Conservation (phyloP, 2,888 invertebrate genomes). For the Spodoptera exigua region DNA sequence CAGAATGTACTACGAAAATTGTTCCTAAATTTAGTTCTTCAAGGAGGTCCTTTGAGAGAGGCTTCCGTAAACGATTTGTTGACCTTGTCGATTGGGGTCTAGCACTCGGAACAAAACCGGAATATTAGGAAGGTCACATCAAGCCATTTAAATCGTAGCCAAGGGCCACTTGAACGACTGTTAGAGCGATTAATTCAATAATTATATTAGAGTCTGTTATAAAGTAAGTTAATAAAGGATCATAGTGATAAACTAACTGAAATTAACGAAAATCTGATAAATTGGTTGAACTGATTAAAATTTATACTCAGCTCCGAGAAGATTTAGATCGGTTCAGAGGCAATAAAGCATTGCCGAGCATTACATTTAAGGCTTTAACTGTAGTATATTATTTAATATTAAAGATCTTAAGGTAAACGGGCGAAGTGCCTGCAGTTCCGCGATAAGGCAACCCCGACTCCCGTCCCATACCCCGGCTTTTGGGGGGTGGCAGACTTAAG, state of each 20-base stretch:
- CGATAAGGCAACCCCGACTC: constrained; percentile 81
- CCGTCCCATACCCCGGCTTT: constrained; percentile 70
- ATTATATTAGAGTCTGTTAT: constrained; percentile 36
- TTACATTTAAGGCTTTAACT: constrained; percentile 82
- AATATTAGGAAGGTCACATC: constrained; percentile 54
- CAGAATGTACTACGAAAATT: constrained; percentile 6
- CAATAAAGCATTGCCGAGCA: constrained; percentile 75
- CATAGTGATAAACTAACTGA: constrained; percentile 26
- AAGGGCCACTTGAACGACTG: constrained; percentile 29
- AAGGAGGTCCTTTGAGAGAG: constrained; percentile 46
- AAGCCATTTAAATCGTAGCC: constrained; percentile 40
- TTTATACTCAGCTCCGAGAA: constrained; percentile 45
- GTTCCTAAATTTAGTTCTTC: constrained; percentile 13
- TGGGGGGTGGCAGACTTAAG: constrained; percentile 83
- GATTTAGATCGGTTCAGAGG: constrained; percentile 49
- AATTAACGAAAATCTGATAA: constrained; percentile 43
- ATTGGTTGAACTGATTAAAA: constrained; percentile 37
- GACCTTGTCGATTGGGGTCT: constrained; percentile 57
- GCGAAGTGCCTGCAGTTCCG: constrained; percentile 87
- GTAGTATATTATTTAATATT: constrained; percentile 88
- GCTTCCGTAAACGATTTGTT: constrained; percentile 57
- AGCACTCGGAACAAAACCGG: constrained; percentile 54
- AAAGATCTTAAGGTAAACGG: constrained; percentile 89
- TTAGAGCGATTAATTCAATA: constrained; percentile 34
- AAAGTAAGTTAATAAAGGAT: constrained; percentile 35